These are phyloP conservation scores for Metopolophium dirhodum DNA, from an alignment of 1,140 invertebrate genomes.

Conservation along the genomic window DNA sequence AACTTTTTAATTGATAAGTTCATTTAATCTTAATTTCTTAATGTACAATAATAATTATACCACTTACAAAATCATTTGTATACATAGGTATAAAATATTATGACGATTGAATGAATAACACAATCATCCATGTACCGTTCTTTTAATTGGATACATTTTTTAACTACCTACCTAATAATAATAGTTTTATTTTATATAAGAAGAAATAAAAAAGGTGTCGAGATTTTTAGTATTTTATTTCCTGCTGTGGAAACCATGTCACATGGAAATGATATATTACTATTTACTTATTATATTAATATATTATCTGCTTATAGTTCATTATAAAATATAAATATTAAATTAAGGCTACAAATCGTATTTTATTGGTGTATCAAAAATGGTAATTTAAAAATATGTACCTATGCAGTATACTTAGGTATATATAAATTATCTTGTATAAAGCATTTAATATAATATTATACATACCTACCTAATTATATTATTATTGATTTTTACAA, in stretches of 20 bases:
- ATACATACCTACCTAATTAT: no score
- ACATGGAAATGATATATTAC: no score
- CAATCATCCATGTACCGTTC: not conserved
- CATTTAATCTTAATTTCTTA: not conserved
- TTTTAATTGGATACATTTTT: not conserved
- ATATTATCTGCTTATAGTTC: no score
- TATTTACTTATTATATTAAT: no score
- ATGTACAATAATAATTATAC: not conserved
- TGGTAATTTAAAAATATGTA: not conserved
- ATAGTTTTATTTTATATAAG: not conserved
- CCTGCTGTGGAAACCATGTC: no score
- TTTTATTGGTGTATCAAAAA: not conserved
- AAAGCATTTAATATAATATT: not conserved
- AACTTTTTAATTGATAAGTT: not conserved
- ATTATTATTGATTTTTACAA: no score
- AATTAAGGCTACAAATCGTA: no score
- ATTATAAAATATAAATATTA: no score
- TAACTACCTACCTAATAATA: not conserved
- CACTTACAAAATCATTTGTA: not conserved
- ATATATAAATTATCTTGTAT: not conserved
- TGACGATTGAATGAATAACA: not conserved
- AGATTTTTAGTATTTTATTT: not conserved
- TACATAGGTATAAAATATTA: no score
- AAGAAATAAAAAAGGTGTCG: not conserved
- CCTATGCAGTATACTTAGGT: not conserved